Conservation (phyloP, 2,113 vertebrate species). For the Notiomystis cincta region DNA sequence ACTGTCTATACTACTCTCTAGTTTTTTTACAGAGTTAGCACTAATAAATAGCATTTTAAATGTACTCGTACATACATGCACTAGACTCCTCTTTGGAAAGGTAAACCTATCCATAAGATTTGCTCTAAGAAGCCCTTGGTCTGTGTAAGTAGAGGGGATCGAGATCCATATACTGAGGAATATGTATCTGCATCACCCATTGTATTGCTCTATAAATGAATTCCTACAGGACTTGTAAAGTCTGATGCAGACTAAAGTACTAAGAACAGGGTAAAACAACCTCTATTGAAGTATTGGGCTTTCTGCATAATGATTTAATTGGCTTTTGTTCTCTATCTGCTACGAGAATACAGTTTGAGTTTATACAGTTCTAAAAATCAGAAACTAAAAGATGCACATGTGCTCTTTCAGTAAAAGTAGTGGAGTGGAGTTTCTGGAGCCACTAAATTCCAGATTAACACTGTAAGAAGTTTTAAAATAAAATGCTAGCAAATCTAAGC, state of each 20-base stretch:
- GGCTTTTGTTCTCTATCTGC: not conserved
- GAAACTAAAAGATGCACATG: not conserved
- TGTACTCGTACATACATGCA: fast-evolving
- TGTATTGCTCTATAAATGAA: not conserved
- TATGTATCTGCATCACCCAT: fast-evolving
- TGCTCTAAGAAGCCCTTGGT: not conserved
- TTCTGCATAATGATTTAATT: not conserved
- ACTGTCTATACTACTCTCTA: not conserved
- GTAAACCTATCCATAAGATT: not conserved
- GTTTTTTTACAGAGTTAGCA: not conserved
- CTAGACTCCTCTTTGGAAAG: not conserved
- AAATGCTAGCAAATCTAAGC: not conserved
- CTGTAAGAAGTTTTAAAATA: not conserved
- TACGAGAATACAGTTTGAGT: not conserved
- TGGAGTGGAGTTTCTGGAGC: not conserved
- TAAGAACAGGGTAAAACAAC: not conserved
- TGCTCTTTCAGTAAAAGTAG: not conserved
- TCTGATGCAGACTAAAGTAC: not conserved
- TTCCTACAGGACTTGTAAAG: not conserved
- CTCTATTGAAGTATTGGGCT: not conserved
- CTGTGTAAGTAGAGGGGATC: not conserved
- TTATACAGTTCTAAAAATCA: not conserved
- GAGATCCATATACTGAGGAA: not conserved
- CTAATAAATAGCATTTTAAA: not conserved
- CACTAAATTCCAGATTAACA: not conserved